Percentiles rank a stretch among this genome's conserved stretches.
These are phyloP conservation scores for Diabrotica virgifera DNA, from an alignment of 1,140 invertebrate genomes.

Conservation along the genomic window DNA sequence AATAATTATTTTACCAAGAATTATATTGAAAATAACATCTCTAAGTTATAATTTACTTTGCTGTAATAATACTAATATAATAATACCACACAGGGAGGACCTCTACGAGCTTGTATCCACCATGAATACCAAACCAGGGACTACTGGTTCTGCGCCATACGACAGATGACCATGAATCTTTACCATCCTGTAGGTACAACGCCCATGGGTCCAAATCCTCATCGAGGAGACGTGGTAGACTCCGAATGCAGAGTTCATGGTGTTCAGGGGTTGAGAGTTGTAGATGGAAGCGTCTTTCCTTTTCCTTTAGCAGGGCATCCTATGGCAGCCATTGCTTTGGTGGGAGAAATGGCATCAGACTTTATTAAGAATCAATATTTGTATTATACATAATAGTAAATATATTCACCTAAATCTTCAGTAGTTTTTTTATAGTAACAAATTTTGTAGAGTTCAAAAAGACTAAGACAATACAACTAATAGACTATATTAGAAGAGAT, in stretches of 20 bases:
- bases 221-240: conserved; percentile 48
- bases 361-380: conserved; percentile 53
- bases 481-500: too few relatives aligned
- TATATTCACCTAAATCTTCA: too few relatives aligned
- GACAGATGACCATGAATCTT: conserved; percentile 58
- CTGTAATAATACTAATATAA: too few relatives aligned
- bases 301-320: conserved; percentile 65
- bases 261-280: conserved; percentile 42
- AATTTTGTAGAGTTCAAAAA: too few relatives aligned
- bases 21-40: too few relatives aligned
- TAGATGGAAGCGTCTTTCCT: conserved; percentile 43
- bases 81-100: conserved; percentile 38
- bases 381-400: neutral
- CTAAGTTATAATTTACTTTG: too few relatives aligned
- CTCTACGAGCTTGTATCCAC: conserved; percentile 45
- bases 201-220: conserved; percentile 52
- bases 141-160: conserved; percentile 29
- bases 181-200: conserved; percentile 70
- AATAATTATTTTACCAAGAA: too few relatives aligned
- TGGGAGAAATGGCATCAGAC: conserved; percentile 70
- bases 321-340: conserved; percentile 69
- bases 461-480: too few relatives aligned
- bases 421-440: too few relatives aligned
- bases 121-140: conserved; percentile 30
- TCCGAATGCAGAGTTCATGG: conserved; percentile 47